A percentile compares a stretch with the other conserved stretches of the same genome.
These are phyloP conservation scores for Thalassarche chlororhynchos DNA, from an alignment of 2,113 vertebrate species.

Conservation along the genomic window DNA sequence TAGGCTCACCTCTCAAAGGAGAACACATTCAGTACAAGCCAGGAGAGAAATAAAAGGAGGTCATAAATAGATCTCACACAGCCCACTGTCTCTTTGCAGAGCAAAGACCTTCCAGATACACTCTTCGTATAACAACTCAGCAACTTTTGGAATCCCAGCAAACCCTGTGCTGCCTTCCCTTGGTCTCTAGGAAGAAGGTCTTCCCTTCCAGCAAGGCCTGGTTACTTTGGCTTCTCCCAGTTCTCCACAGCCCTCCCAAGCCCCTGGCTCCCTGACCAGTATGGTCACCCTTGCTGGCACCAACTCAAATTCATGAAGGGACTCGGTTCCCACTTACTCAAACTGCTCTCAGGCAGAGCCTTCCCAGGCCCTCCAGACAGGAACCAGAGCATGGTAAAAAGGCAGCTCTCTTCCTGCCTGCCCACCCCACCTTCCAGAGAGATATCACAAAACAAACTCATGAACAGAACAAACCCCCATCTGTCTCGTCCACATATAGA, in stretches of 20 bases:
- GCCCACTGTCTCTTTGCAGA: background rate
- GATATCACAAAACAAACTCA: background rate
- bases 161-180: background rate
- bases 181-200: background rate
- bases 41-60: background rate
- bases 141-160: background rate
- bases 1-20: background rate
- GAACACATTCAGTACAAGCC: background rate
- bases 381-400: background rate
- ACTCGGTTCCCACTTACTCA: background rate
- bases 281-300: background rate
- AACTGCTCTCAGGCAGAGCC: background rate
- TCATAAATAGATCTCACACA: background rate
- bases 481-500: background rate
- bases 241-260: background rate
- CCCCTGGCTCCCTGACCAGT: background rate
- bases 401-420: background rate
- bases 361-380: background rate
- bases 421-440: background rate
- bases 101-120: background rate
- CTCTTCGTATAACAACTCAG: background rate
- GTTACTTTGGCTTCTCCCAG: background rate
- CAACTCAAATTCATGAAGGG: background rate
- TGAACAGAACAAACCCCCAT: background rate
- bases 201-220: background rate